Evolutionary conservation across 1,140 invertebrate species (phyloP).

Genomic region (Thaumatotibia leucotreta): DNA sequence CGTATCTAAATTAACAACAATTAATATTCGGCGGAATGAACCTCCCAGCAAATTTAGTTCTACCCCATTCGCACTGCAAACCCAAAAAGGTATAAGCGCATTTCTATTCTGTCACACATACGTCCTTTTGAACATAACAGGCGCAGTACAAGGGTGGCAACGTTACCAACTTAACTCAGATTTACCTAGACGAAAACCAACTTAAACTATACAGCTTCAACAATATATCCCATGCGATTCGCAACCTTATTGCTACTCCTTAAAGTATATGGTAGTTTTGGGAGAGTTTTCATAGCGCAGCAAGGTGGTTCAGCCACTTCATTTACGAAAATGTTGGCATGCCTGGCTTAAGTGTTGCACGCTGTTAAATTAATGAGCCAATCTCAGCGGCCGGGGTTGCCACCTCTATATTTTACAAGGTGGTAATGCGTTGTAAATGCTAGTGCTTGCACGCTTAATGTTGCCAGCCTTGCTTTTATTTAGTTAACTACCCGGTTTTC

Average conservation of each 20-base stretch:
- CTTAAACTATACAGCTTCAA: slow-evolving; percentile 8
- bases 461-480: slow-evolving; percentile 1
- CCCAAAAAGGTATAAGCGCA: not conserved
- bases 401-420: slow-evolving; percentile 71
- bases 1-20: slow-evolving; percentile 34
- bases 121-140: not conserved
- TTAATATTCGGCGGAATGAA: slow-evolving; percentile 39
- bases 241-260: slow-evolving; percentile 15
- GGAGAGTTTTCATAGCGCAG: slow-evolving; percentile 18
- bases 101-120: not conserved
- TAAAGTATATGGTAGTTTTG: slow-evolving; percentile 16
- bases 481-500: not conserved
- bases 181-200: slow-evolving; percentile 25
- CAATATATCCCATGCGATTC: slow-evolving; percentile 12
- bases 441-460: slow-evolving; percentile 4
- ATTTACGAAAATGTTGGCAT: slow-evolving; percentile 69
- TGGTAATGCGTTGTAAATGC: slow-evolving; percentile 59
- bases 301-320: slow-evolving; percentile 51
- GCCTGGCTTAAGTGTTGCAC: slow-evolving; percentile 70
- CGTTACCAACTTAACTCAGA: slow-evolving; percentile 40
- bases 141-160: slow-evolving; percentile 34
- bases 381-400: slow-evolving; percentile 58
- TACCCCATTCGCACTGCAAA: slow-evolving; percentile 22
- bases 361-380: slow-evolving; percentile 75
- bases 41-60: slow-evolving; percentile 53